phyloP scores from a whole-genome alignment of 2,797 vertebrate genomes.

The Kryptolebias ocellatus region DNA sequence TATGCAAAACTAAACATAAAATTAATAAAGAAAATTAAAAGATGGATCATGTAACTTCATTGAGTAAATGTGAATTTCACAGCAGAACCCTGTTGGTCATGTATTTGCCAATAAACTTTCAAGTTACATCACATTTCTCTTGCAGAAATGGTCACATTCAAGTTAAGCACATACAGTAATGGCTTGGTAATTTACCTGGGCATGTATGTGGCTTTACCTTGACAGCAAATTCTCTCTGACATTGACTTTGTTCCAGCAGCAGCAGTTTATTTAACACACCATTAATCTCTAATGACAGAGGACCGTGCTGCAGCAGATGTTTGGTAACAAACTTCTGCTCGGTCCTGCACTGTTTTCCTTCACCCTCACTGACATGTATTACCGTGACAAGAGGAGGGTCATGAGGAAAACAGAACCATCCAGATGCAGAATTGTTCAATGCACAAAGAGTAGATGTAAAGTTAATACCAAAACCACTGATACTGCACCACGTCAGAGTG shows the following conservation, averaged over 20 bases:
- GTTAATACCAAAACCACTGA: constrained; percentile 48
- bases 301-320: constrained; percentile 79
- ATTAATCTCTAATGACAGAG: constrained; percentile 82
- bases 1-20: constrained; percentile 40
- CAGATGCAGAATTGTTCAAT: constrained; percentile 32
- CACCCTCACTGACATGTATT: constrained; percentile 68
- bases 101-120: constrained; percentile 44
- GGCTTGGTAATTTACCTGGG: constrained; percentile 65
- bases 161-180: constrained; percentile 65
- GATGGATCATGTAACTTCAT: constrained; percentile 51
- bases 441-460: constrained; percentile 44
- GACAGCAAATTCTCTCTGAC: constrained; percentile 74
- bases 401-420: constrained; percentile 33
- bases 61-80: constrained; percentile 60
- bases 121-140: constrained; percentile 59
- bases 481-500: constrained; percentile 48
- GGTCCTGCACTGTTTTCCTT: constrained; percentile 59
- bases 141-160: constrained; percentile 53
- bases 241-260: constrained; percentile 78
- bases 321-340: constrained; percentile 77
- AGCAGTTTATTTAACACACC: constrained; percentile 79
- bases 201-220: constrained; percentile 60
- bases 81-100: constrained; percentile 65
- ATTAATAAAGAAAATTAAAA: constrained; percentile 20
- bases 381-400: constrained; percentile 57